Base-by-base conservation (phyloP, 2,113 vertebrate genomes). In the Capreolus pygargus region DNA sequence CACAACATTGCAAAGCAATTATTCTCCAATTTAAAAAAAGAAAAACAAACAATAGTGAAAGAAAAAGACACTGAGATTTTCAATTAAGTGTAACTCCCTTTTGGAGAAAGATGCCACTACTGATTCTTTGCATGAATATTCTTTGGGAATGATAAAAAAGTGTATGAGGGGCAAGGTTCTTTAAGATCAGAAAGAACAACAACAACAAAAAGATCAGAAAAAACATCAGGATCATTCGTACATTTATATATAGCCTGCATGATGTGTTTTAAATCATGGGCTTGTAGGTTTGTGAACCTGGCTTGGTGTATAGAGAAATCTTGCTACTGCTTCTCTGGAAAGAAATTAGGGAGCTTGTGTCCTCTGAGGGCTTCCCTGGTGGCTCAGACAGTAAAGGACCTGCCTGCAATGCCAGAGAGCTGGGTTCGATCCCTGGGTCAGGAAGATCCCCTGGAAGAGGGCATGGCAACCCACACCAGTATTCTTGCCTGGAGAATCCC, bases 1-100 rank as follows among this genome's bases (percentile, higher is more conserved):
- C 23, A 76, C 23, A 76, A 43, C 23, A 76, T 76, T 76, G 39
- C 39, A 76, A 76, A 76, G 39, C 6, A 43, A 76, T 43, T 76
- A 76, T 76, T 7, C 70, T 15, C 39, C 39, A 43, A 76, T 76
- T 76, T 15, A 43, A 43, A 76, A 39, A 76, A 76, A 25, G 36
- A 43, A 76, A 76, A 76, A 76, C 21, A 76, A 76, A 76, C 43
- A 76, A 27, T 27, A 43, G 70, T 76, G 23, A 76, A 76, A 43
- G 39, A 76, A 76, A 76, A 43, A 76, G 70, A 76, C 70, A 76
- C 70, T 95, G n/a, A 83, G 16, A 97, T 95, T 90, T 92, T 97
- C 82, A 97, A 55, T 64, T 60, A 97, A 94, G 28, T 90, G 17
- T 89, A 92, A 94, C 90, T 95, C n/a, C 33, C 25, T 84, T 92